Conservation (phyloP, 2,113 vertebrate species). For the Manacus vitellinus region DNA sequence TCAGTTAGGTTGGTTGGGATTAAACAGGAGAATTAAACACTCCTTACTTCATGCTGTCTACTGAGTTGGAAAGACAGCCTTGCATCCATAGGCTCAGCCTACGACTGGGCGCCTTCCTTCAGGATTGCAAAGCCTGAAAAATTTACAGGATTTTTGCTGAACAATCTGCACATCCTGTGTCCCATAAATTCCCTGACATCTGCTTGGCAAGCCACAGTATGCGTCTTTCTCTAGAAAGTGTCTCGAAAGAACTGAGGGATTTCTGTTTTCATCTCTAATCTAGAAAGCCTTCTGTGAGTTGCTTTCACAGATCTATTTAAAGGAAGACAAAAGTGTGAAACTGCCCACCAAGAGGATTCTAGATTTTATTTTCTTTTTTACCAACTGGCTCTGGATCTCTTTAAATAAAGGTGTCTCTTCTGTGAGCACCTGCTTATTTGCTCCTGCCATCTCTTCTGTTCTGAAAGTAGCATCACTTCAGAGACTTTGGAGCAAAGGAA, state of each 20-base stretch:
- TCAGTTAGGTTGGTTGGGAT: background rate
- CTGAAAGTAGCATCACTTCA: conserved; percentile 13
- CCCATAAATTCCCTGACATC: conserved; percentile 50
- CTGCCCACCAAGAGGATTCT: conserved; percentile 43
- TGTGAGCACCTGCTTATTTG: background rate
- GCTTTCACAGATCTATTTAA: conserved; percentile 43
- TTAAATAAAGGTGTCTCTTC: background rate
- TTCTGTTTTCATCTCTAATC: conserved; percentile 59
- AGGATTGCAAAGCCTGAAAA: background rate
- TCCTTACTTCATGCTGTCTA: background rate
- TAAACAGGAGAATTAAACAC: background rate
- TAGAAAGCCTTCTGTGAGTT: conserved; percentile 47
- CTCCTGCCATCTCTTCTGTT: background rate
- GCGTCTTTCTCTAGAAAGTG: conserved; percentile 47
- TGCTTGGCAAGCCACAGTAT: background rate
- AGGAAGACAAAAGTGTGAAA: conserved; percentile 40
- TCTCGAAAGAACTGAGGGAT: conserved; percentile 17
- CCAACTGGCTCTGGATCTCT: background rate
- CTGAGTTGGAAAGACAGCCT: background rate
- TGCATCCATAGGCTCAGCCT: background rate
- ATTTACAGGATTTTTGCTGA: conserved; percentile 10
- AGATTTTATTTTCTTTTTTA: conserved; percentile 17
- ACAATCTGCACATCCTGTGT: conserved; percentile 34
- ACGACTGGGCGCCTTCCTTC: background rate
- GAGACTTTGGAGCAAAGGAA: background rate